Evolutionary conservation across 2,888 invertebrate species (phyloP), one percentile per base, ranked within the genome.

Genomic region (Eudasyphora cyanicolor): DNA sequence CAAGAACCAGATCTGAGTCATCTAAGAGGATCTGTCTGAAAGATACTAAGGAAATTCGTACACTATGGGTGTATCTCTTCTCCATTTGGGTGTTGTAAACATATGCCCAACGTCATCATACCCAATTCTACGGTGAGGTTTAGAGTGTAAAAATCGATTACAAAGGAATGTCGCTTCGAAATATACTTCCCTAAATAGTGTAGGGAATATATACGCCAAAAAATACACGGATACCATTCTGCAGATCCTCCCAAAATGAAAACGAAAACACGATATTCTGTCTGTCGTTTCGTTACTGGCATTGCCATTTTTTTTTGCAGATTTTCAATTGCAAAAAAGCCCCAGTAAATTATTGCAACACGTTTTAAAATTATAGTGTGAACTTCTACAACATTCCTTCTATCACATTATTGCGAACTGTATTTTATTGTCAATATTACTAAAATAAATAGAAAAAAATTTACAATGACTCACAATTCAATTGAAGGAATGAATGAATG

Each of bases 311-410:
- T 54, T 49, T 54, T 51, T 32, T 57, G 24, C 24, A 5, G 49
- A 17, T 51, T 19, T 51, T 21, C 19, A 51, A 51, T 51, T 51
- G 19, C 4, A 45, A 6, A 8, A 2, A 12, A n/a, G 8, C 38
- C 24, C 10, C 21, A 32, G 19, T 17, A 27, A 73, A 29, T 45
- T 75, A 75, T 75, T 64, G 75, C 64, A 64, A 76, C 49, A 49
- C 62, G 21, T 12, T 69, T 21, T 12, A 12, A 45, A 69, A 49
- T 69, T 69, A 69, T 45, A 27, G 45, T 69, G 69, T 45, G 69
- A 69, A 49, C 1, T 69, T 69, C 45, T 27, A 24, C 5, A 27
- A 3, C 2, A 45, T 45, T 45, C 45, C 24, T 45, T 45, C 8
- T 64, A 38, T 14, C 62, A 7, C 32, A 6, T 51, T 21, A 51